Base-by-base conservation (phyloP, 1,140 invertebrate genomes). In the Aleiodes sp. region DNA sequence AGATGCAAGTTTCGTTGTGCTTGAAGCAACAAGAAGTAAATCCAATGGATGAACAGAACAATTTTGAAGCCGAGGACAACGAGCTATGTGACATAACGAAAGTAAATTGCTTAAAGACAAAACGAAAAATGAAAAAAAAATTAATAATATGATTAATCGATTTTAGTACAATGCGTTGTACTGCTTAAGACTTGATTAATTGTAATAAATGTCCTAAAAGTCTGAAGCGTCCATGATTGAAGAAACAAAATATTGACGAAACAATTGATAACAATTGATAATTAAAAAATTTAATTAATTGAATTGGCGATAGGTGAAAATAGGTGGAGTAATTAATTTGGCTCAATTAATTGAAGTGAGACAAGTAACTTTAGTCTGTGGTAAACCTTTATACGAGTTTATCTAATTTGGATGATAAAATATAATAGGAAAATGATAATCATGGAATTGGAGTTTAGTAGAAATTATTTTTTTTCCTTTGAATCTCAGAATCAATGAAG, bases 331-430 rank as follows among this genome's bases (percentile, higher is more conserved):
- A 52, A 52, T 52, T 52, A 21, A 59, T 59, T 59, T 59, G 56
- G 56, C 56, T 59, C 56, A 59, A 59, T 59, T 52, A 59, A 59
- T 59, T 59, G n/a, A 59, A 59, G 56, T 52, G 46, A 52, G 46
- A 52, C 26, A 21, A 52, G 46, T 52, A 52, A 52, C 46, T 24
- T 52, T 52, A 52, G 46, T 52, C 46, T 52, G 46, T 52, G 46
- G 46, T 52, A 24, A 52, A 21, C 46, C 19, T 52, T 52, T 52
- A 52, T 52, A 52, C 46, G 46, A 52, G 46, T 52, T 52, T 52
- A 52, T 52, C 19, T 21, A 16, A 52, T 52, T 52, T 24, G 46
- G 21, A 52, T 52, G 39, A 43, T 43, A 16, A 16, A 43, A 16
- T 43, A 43, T 16, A 43, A 4, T 43, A 43, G 19, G 14, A 12